phyloP scores from a whole-genome alignment of 2,888 invertebrate species.

The Pelosia muscerda region DNA sequence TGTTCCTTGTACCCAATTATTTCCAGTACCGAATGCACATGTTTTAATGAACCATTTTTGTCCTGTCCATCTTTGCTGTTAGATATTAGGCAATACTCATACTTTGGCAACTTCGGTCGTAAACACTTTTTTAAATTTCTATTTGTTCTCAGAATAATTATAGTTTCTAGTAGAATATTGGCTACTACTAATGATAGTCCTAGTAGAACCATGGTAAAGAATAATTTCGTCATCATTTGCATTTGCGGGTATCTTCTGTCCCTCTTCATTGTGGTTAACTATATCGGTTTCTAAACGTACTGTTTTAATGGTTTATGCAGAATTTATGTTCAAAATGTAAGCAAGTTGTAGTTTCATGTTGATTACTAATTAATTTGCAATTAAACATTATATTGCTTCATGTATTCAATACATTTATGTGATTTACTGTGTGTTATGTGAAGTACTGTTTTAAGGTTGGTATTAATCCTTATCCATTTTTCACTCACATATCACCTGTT shows the following conservation, averaged over 20 bases:
- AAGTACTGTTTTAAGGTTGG: no score
- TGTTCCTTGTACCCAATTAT: constrained; percentile 90
- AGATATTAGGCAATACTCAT: background rate
- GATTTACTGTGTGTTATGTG: no score
- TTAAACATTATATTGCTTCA: background rate
- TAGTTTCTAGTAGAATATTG: constrained; percentile 6
- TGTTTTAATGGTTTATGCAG: no score
- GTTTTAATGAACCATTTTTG: constrained; percentile 89
- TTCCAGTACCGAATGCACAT: constrained; percentile 93
- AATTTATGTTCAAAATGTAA: background rate
- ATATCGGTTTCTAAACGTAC: background rate
- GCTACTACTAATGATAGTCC: background rate
- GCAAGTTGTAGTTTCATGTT: background rate
- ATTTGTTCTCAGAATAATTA: background rate
- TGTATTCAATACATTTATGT: background rate
- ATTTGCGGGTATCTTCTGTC: background rate
- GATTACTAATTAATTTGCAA: background rate
- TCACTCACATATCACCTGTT: no score
- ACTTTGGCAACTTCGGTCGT: background rate
- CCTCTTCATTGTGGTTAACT: background rate
- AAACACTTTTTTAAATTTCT: background rate
- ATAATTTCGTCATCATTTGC: background rate
- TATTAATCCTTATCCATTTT: no score
- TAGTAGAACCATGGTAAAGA: background rate
- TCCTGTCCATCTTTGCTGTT: constrained; percentile 88